Evolutionary conservation across 2,888 invertebrate genomes (phyloP).

Genomic region (Caradrina kadenii): DNA sequence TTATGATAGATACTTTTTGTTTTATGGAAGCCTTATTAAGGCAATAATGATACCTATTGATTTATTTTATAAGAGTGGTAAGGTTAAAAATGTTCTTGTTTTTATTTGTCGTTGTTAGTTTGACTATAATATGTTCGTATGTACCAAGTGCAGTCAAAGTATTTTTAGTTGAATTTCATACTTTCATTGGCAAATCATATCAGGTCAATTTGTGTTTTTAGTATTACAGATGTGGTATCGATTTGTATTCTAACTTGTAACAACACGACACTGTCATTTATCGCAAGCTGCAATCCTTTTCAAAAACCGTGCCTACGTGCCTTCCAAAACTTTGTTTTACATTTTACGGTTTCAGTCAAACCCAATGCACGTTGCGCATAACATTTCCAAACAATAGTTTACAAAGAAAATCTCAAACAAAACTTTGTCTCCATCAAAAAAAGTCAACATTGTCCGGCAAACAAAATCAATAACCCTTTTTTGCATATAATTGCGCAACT

Average conservation of each 20-base stretch:
- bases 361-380: conserved; percentile 68
- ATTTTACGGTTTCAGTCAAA: conserved; percentile 70
- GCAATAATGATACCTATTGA: not conserved
- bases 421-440: conserved; percentile 65
- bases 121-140: not conserved
- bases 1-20: conserved; percentile 48
- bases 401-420: conserved; percentile 70
- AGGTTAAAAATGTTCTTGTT: not conserved
- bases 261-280: not conserved
- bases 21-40: conserved; percentile 18
- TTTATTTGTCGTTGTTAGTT: not conserved
- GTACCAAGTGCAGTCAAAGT: too few species aligned
- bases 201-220: too few species aligned
- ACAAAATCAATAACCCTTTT: conserved; percentile 78
- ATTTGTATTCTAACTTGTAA: not conserved
- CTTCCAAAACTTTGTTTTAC: conserved; percentile 56
- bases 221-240: not conserved
- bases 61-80: conserved; percentile 1
- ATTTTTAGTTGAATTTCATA: too few species aligned
- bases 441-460: conserved; percentile 70
- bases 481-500: conserved; percentile 87
- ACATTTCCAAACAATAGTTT: conserved; percentile 70
- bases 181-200: too few species aligned
- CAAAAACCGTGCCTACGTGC: conserved; percentile 48
- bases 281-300: conserved; percentile 21